Evolutionary conservation across 2,797 vertebrate genomes (phyloP).

Genomic region (Sus cebifrons): DNA sequence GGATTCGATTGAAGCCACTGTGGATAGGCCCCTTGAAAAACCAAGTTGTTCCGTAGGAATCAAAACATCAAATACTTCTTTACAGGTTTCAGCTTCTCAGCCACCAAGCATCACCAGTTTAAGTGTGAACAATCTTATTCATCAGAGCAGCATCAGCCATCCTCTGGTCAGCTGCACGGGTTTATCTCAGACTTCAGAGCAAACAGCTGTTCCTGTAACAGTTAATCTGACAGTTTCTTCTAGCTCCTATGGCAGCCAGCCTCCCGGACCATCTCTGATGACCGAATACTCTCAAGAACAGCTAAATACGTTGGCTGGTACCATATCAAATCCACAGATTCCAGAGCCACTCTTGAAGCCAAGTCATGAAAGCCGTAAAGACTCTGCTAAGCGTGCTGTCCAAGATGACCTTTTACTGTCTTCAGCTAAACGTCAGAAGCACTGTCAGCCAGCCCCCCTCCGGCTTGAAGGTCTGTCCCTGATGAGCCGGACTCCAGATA

Average conservation of each 20-base stretch:
- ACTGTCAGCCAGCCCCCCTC: conserved; percentile 91
- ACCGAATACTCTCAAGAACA: conserved; percentile 95
- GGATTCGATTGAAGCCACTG: conserved; percentile 85
- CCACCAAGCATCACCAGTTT: conserved; percentile 94
- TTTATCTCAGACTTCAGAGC: conserved; percentile 90
- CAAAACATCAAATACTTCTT: conserved; percentile 89
- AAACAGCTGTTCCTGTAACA: conserved; percentile 85
- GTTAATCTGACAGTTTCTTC: conserved; percentile 91
- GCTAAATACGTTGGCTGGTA: conserved; percentile 90
- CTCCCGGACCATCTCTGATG: conserved; percentile 92
- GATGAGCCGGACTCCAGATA: conserved; percentile 88
- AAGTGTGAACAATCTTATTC: conserved; percentile 97
- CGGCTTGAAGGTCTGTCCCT: conserved; percentile 94
- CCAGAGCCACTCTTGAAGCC: conserved; percentile 91
- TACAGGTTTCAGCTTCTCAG: conserved; percentile 93
- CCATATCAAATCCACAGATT: conserved; percentile 91
- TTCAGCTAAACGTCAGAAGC: conserved; percentile 96
- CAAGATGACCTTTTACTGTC: conserved; percentile 96
- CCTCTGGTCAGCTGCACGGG: conserved; percentile 93
- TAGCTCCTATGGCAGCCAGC: conserved; percentile 92
- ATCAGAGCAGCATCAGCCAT: conserved; percentile 93
- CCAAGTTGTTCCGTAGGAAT: conserved; percentile 90
- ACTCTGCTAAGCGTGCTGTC: conserved; percentile 95
- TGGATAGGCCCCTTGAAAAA: conserved; percentile 91
- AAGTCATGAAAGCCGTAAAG: conserved; percentile 94